Base-by-base conservation (phyloP, 2,888 invertebrate species). In the Selenia dentaria region DNA sequence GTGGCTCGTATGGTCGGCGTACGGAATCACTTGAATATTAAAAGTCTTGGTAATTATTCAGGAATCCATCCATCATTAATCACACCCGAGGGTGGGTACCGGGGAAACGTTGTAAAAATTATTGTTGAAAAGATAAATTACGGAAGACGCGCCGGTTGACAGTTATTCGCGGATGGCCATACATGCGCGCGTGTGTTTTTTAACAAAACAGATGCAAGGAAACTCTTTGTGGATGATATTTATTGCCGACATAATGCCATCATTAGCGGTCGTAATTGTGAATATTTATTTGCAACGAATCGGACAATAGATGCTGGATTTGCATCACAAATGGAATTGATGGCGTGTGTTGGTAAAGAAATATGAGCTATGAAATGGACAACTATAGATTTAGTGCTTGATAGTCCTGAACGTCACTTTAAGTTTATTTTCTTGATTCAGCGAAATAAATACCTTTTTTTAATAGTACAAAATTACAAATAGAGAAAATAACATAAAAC, bases 11-110 rank as follows among this genome's bases (percentile, higher is more conserved):
- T 0, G 13, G 1, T 9, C 9, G 24, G 24, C 57, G 55, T 66
- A 62, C 67, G 68, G 74, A 86, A 88, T 86, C 89, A 85, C 89
- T 90, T 88, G 84, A 89, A 90, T 89, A 89, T 90, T 89, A 90
- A 90, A 90, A 90, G 86, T 89, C 89, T 83, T 85, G 85, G 89
- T 90, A 90, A 90, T 90, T 90, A 90, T 90, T 90, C 89, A 89
- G 88, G 89, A 89, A 88, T 90, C 88, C 86, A 90, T 90, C 89
- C 87, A 89, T 90, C 90, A 90, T 90, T 90, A 90, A 90, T 90
- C 90, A 89, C 81, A 75, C 72, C 47, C 61, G 82, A 78, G 83
- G 84, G 81, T 83, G 79, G 74, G 75, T 65, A 36, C 40, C 45
- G 68, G 81, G 80, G 83, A 79, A 81, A 82, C 77, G 83, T 48